Conservation (phyloP, 1,140 invertebrate genomes). For the Bombus affinis region DNA sequence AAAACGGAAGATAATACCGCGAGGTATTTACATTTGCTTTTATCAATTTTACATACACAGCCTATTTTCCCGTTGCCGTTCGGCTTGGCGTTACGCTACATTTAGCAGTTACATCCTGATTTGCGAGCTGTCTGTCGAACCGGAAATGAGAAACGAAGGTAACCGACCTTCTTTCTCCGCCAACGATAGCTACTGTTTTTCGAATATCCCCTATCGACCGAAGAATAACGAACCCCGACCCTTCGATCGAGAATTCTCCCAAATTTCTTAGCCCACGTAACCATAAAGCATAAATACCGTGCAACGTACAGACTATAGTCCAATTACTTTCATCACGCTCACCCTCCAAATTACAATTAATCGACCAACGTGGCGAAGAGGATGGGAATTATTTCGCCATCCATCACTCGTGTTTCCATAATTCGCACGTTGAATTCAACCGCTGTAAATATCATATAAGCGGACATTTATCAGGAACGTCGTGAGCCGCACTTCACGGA, state of each 20-base stretch:
- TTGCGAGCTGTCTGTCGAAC: slow-evolving; percentile 65
- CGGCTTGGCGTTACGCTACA: slow-evolving; percentile 68
- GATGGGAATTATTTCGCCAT: neutral
- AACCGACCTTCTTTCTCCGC: slow-evolving; percentile 63
- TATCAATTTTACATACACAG: slow-evolving; percentile 68
- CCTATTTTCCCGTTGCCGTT: slow-evolving; percentile 52
- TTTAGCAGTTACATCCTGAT: slow-evolving; percentile 74
- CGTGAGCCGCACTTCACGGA: neutral
- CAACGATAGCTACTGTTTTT: slow-evolving; percentile 59
- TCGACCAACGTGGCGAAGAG: neutral
- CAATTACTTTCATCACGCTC: no score
- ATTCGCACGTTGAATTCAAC: slow-evolving; percentile 5
- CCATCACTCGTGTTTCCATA: neutral
- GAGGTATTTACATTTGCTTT: slow-evolving; percentile 39
- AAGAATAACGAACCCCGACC: neutral
- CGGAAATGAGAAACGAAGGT: slow-evolving; percentile 73
- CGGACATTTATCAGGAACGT: neutral
- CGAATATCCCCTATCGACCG: slow-evolving; percentile 41
- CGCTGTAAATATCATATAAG: slow-evolving; percentile 12
- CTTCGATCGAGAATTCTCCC: no score
- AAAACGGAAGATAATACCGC: neutral
- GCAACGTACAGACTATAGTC: no score
- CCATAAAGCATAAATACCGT: neutral
- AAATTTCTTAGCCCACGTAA: neutral
- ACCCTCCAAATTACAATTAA: neutral